Percentiles rank a stretch among this genome's conserved stretches.
phyloP scores from a whole-genome alignment of 2,797 vertebrate species.

The Mormyrus proboscirostris region DNA sequence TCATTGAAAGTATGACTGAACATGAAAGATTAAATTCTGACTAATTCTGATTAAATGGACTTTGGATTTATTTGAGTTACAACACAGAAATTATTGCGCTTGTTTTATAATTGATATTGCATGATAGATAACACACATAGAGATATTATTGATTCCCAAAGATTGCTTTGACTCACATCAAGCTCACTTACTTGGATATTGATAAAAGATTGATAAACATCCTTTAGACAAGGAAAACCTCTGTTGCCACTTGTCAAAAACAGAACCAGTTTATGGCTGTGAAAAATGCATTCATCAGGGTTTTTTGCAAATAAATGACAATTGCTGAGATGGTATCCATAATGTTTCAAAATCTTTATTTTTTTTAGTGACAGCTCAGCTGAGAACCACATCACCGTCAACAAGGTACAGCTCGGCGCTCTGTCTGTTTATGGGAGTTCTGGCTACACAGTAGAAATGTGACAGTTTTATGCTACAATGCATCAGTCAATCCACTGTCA shows the following conservation, averaged over 20 bases:
- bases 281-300: background rate
- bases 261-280: background rate
- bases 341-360: background rate
- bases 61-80: background rate
- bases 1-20: background rate
- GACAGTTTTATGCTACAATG: background rate
- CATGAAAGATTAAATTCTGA: background rate
- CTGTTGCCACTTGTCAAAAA: background rate
- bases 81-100: background rate
- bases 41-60: too few species aligned
- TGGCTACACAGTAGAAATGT: background rate
- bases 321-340: background rate
- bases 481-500: background rate
- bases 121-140: background rate
- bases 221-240: background rate
- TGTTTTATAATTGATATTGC: background rate
- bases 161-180: background rate
- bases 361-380: slow-evolving; percentile 9
- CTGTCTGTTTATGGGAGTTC: background rate
- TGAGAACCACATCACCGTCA: background rate
- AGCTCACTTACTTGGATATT: background rate
- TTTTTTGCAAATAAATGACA: background rate
- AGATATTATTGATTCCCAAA: background rate
- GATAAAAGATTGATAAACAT: background rate
- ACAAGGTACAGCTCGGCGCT: background rate